Conservation (phyloP, 2,888 invertebrate species). For the Calameuta pallipes region DNA sequence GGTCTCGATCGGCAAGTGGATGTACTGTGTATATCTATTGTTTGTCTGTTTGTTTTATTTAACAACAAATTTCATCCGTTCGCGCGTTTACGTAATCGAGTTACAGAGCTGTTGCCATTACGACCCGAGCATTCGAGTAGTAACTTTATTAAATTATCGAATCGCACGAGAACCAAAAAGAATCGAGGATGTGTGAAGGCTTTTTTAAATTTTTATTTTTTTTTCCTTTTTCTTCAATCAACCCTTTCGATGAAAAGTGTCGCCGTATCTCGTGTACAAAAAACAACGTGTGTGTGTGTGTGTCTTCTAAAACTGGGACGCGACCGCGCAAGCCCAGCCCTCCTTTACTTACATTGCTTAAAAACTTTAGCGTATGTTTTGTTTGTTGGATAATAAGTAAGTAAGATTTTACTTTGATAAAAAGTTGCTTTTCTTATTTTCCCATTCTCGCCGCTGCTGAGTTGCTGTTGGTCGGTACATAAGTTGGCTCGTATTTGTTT, state of each 20-base stretch:
- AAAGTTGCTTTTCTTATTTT: slow-evolving; percentile 42
- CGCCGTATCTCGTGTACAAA: slow-evolving; percentile 59
- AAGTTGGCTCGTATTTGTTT: slow-evolving; percentile 44
- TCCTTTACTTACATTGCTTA: slow-evolving; percentile 54
- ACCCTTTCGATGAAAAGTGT: slow-evolving; percentile 57
- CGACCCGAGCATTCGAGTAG: slow-evolving; percentile 1
- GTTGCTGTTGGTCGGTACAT: slow-evolving; percentile 51
- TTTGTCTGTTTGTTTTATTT: slow-evolving; percentile 14
- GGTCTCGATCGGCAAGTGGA: slow-evolving; percentile 16
- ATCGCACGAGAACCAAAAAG: slow-evolving; percentile 43
- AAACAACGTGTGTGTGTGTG: slow-evolving; percentile 58
- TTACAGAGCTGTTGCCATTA: slow-evolving; percentile 33
- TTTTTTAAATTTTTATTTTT: slow-evolving; percentile 55
- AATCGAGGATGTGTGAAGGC: slow-evolving; percentile 57
- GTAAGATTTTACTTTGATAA: slow-evolving; percentile 55
- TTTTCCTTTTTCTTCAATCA: slow-evolving; percentile 49
- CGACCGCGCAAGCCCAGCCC: slow-evolving; percentile 48
- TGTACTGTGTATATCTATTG: slow-evolving; percentile 14
- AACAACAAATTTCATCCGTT: slow-evolving; percentile 26
- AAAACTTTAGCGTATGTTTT: slow-evolving; percentile 52
- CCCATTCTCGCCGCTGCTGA: slow-evolving; percentile 45
- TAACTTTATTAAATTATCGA: slow-evolving; percentile 25
- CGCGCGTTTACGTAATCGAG: slow-evolving; percentile 28
- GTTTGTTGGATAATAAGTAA: slow-evolving; percentile 70
- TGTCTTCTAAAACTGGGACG: slow-evolving; percentile 48